Evolutionary conservation across 1,140 invertebrate genomes (phyloP), one percentile per base, ranked within the genome.

Genomic region (Drosophila teissieri): DNA sequence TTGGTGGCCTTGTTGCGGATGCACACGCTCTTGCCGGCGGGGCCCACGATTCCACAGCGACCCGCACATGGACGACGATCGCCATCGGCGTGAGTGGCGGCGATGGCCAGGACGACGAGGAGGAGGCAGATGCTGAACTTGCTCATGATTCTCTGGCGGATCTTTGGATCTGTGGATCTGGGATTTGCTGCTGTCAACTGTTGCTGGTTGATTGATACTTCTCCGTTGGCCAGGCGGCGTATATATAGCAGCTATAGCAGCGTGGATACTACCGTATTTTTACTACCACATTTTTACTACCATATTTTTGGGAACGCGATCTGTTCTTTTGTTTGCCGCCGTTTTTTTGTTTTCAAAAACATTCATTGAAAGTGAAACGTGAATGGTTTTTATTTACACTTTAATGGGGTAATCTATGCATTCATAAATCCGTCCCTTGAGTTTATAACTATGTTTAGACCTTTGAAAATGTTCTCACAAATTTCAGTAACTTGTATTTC

Each of bases 61-160:
- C 84, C 84, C 3, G 34, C 42, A 22, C 73, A 78, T 0, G 48
- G 61, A 4, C 48, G 51, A 3, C 14, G 40, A 1, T 65, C n/a
- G 19, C 60, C 84, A 60, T 22, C 84, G 53, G 36, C 80, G 46
- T 39, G 55, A 40, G 6, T 54, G 63, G 2, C 36, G 53, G 36
- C 52, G 17, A 45, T 65, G 3, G 40, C 27, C 67, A 70, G 52
- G 44, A 70, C 24, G 6, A 70, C 51, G 10, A 78, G 49, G 24
- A 78, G 64, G 3, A 84, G 40, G 34, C 62, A 58, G 31, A 77
- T 53, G 52, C 60, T 84, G 12, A 80, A 37, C 73, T 89, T 84
- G 46, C 56, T 56, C 84, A 89, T 88, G 64, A 19, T 77, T 15
- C 11, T 42, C 8, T 45, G 12, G 17, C 0, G 19, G 24, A 8